Conservation (phyloP, 2,797 vertebrate genomes). For the Monodelphis domestica region DNA sequence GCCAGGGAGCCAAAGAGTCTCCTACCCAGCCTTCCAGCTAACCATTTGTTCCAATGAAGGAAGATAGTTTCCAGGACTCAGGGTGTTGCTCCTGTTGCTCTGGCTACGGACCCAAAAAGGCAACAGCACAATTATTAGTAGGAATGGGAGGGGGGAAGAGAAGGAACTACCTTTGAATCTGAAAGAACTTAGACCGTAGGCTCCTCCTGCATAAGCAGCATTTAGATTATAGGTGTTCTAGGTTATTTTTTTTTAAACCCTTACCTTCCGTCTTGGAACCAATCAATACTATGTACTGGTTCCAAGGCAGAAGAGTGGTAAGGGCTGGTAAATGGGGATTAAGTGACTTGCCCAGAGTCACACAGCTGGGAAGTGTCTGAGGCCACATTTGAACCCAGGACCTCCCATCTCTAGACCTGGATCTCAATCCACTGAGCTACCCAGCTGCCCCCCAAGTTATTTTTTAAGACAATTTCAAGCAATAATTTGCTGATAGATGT, state of each 20-base stretch:
- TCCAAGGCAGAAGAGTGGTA: no score
- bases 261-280: no score
- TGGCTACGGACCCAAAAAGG: constrained; percentile 47
- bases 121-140: constrained; percentile 4
- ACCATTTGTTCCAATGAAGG: background rate
- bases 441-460: no score
- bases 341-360: no score
- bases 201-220: background rate
- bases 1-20: background rate
- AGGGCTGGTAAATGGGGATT: no score
- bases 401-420: no score
- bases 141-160: background rate
- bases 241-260: background rate
- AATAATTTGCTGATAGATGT: background rate
- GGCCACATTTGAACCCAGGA: no score
- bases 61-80: background rate
- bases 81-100: constrained; percentile 6
- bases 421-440: no score
- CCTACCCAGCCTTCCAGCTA: background rate
- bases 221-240: background rate
- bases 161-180: constrained; percentile 42
- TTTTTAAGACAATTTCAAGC: background rate
- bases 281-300: no score
- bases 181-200: constrained; percentile 17
- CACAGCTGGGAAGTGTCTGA: no score